phyloP scores from a whole-genome alignment of 2,797 vertebrate species.

The Sebastes steindachneri region DNA sequence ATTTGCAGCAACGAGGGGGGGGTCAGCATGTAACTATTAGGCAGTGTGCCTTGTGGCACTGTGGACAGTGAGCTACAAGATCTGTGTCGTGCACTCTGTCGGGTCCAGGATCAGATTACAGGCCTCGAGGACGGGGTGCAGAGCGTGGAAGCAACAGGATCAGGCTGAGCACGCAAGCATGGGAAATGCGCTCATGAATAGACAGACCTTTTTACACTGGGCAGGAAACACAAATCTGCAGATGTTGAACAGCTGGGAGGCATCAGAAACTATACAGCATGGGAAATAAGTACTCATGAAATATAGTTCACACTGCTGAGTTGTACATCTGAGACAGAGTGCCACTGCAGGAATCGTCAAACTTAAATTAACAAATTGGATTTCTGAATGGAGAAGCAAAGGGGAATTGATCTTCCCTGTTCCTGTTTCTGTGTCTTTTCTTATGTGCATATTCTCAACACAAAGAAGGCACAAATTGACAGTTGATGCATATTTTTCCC shows the following conservation, averaged over 20 bases:
- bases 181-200: constrained; percentile 70
- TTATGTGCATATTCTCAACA: background rate
- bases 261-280: constrained; percentile 66
- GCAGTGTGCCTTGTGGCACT: constrained; percentile 59
- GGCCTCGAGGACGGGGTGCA: constrained; percentile 42
- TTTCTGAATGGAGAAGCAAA: background rate
- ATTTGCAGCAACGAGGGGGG: constrained; percentile 27
- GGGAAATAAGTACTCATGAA: constrained; percentile 70
- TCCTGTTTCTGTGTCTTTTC: background rate
- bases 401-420: background rate
- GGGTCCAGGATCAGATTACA: constrained; percentile 70
- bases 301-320: constrained; percentile 32
- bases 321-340: constrained; percentile 27
- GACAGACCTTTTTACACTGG: constrained; percentile 65
- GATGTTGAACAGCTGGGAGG: constrained; percentile 83
- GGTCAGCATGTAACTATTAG: constrained; percentile 55
- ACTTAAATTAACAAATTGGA: background rate
- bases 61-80: constrained; percentile 49
- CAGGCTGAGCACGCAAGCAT: constrained; percentile 70
- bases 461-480: background rate
- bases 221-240: constrained; percentile 78
- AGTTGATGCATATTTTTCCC: background rate
- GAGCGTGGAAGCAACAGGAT: constrained; percentile 57
- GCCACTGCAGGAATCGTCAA: constrained; percentile 17
- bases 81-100: constrained; percentile 30